Evolutionary conservation across 2,888 invertebrate species (phyloP), one percentile per base, ranked within the genome.

Genomic region (Lasioglossum morio): DNA sequence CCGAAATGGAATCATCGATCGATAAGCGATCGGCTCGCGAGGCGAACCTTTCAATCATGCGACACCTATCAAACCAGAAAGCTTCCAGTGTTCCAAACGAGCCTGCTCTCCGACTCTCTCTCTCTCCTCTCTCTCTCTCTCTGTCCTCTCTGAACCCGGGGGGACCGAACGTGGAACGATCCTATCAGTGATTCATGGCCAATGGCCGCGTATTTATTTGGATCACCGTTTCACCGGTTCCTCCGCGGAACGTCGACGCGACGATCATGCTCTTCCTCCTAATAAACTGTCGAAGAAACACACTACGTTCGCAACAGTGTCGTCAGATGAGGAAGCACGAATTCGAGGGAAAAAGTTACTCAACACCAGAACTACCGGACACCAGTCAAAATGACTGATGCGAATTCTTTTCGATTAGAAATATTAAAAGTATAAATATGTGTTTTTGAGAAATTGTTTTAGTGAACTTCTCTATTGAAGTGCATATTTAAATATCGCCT

Each of bases 31-130:
- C 92, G 82, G 86, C 84, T 89, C 84, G 86, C 89, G 88, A 85
- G 82, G 91, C 88, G 85, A 92, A 92, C 92, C 92, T 92, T 93
- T 94, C 93, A 93, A 93, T 94, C 93, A 93, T 91, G 92, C 92
- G 93, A 94, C 93, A 93, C 92, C 91, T 92, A 90, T 91, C 90
- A 89, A 87, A 81, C 87, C 82, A 81, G 89, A 83, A 86, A 85
- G 91, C 90, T 89, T 85, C 90, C 89, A 89, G 91, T 90, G 89
- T 91, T 91, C 90, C 88, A 91, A 89, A 91, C 85, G 89, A 88
- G 88, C 77, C 19, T 73, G 78, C 72, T 46, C 72, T 69, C 66
- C 34, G 27, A 12, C 27, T 14, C 27, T 30, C 7, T 19, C 30
- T 3, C 63, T 14, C 27, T 30, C 57, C n/a, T n/a, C n/a, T n/a